Evolutionary conservation across 2,113 vertebrate genomes (phyloP), one percentile per base, ranked within the genome.

Genomic region (Coreoperca whiteheadi): DNA sequence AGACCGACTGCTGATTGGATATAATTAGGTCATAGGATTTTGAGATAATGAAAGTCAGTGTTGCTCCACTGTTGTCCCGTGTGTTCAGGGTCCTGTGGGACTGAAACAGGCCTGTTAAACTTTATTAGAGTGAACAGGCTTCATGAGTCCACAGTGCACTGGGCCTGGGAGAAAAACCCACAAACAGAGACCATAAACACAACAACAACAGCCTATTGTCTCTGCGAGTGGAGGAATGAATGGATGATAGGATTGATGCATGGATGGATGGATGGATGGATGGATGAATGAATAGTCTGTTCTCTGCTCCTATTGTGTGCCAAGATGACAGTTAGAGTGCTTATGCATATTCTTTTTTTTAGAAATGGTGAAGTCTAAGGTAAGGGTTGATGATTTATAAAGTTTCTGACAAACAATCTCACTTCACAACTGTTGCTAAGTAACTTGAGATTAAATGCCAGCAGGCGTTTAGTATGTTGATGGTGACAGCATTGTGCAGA

Each of bases 11-110:
- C 77, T 90, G 91, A 91, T 57, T 84, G 77, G 84, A 91, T 89
- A 73, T 87, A 92, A 92, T 93, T 90, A 87, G 92, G 89, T 93
- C 93, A 92, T 32, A 74, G 79, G 73, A 86, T 88, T 90, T 88
- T 86, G 83, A 90, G 88, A 88, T 92, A 90, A 92, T 93, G 84
- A 88, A 91, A 90, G 83, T 88, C 81, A 87, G 88, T 34, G n/a
- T 75, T 91, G 66, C 87, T 75, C 76, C 1, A 54, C 74, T 91
- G 85, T 90, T 34, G 63, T 83, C 87, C 84, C 10, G 23, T 65
- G 65, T 79, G 85, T 57, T 92, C 67, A 20, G 51, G 77, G 77
- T 89, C 90, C 86, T 71, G 77, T 76, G 90, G 83, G 84, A 91
- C 85, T 43, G 43, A 85, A 84, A 54, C 72, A 25, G 61, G 77